Evolutionary conservation across 1,140 invertebrate genomes (phyloP).

Genomic region (Trichoplusia ni): DNA sequence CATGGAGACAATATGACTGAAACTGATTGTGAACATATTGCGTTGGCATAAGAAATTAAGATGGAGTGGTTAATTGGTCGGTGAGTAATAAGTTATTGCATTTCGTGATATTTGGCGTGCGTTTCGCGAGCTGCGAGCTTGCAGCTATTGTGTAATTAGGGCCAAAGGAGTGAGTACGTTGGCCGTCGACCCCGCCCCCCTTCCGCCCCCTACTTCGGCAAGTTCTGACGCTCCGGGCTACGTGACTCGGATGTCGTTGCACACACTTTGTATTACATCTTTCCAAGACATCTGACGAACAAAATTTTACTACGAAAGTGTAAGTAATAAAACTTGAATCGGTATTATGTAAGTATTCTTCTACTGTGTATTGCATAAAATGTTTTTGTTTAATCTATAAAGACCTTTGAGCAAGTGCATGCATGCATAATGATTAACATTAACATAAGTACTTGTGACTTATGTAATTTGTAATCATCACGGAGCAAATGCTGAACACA

Average conservation of each 20-base stretch:
- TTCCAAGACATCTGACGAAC: conserved; percentile 2
- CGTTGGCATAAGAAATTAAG: conserved; percentile 16
- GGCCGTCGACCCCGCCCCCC: conserved; percentile 60
- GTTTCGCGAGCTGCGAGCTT: conserved; percentile 53
- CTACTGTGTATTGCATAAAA: not conserved
- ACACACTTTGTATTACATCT: conserved; percentile 48
- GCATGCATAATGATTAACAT: not conserved
- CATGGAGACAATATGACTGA: not conserved
- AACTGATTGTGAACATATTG: conserved; percentile 3
- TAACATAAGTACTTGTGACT: not conserved
- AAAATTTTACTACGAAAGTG: too few species aligned
- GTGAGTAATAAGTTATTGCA: conserved; percentile 33
- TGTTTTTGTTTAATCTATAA: not conserved
- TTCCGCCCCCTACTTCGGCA: conserved; percentile 51
- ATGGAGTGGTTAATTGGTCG: conserved; percentile 23
- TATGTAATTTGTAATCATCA: not conserved
- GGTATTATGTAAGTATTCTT: not conserved
- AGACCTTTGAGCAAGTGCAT: not conserved
- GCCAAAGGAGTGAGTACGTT: conserved; percentile 43
- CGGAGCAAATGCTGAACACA: not conserved
- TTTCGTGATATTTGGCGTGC: conserved; percentile 48
- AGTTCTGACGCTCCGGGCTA: conserved; percentile 46
- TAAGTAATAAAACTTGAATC: not conserved
- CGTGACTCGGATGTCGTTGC: conserved; percentile 58
- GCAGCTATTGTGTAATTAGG: conserved; percentile 71